phyloP scores from a whole-genome alignment of 2,113 vertebrate species.

The Bombycilla garrulus region DNA sequence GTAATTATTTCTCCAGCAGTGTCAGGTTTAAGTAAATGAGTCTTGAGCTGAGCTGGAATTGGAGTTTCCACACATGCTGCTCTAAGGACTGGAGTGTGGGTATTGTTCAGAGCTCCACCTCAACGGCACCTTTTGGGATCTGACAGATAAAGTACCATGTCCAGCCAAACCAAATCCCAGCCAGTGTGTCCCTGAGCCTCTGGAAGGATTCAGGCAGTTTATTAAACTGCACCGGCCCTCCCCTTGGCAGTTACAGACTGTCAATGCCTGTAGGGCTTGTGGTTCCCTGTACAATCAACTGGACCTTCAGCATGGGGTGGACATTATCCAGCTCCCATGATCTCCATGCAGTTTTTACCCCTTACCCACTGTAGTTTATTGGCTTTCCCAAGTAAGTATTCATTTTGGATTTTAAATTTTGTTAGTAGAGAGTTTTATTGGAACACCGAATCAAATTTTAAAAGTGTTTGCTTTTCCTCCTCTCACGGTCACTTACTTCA shows the following conservation, averaged over 20 bases:
- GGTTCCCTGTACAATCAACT: background rate
- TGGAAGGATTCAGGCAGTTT: background rate
- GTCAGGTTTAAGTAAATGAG: background rate
- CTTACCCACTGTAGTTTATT: background rate
- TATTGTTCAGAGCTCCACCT: background rate
- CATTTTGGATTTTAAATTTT: background rate
- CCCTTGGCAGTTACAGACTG: background rate
- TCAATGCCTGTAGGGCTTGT: background rate
- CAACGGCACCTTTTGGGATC: fast-evolving
- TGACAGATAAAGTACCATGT: background rate
- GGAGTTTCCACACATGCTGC: background rate
- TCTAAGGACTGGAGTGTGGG: background rate
- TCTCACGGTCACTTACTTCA: background rate
- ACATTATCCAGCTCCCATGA: background rate
- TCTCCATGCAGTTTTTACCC: background rate
- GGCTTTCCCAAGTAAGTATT: background rate
- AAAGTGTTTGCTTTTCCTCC: background rate
- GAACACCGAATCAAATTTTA: background rate
- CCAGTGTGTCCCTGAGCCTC: background rate
- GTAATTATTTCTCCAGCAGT: background rate
- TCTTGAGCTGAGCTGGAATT: background rate
- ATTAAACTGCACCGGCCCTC: background rate
- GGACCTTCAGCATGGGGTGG: background rate
- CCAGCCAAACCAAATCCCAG: background rate
- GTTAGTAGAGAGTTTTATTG: background rate